Evolutionary conservation across 1,140 invertebrate species (phyloP).

Genomic region (Chelonus insularis): DNA sequence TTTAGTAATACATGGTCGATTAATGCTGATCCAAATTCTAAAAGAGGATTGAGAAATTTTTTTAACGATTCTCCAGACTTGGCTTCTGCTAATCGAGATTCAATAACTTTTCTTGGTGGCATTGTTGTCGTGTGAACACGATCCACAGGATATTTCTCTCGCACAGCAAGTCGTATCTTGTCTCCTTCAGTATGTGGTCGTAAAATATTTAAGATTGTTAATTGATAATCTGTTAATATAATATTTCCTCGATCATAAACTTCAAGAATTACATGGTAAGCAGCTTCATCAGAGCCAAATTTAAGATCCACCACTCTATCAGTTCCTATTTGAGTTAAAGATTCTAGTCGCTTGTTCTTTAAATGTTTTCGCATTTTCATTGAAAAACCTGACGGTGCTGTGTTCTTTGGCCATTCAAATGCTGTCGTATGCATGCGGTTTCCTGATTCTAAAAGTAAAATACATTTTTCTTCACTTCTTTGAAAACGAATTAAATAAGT

Average conservation of each 20-base stretch:
- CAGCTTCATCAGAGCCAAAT: conserved; percentile 92
- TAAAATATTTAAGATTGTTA: conserved; percentile 91
- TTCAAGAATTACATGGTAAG: conserved; percentile 96
- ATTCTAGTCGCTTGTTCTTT: conserved; percentile 92
- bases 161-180: conserved; percentile 70
- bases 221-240: conserved; percentile 88
- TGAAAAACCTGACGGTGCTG: conserved; percentile 91
- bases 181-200: conserved; percentile 92
- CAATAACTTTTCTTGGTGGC: conserved; percentile 62
- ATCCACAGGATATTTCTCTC: conserved; percentile 86
- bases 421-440: conserved; percentile 90
- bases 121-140: conserved; percentile 68
- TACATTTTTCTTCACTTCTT: conserved; percentile 78
- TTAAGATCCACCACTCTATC: conserved; percentile 91
- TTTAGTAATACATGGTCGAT: conserved; percentile 85
- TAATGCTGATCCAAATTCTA: conserved; percentile 86
- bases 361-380: conserved; percentile 99
- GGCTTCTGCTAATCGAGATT: conserved; percentile 60
- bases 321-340: conserved; percentile 79
- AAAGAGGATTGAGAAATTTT: conserved; percentile 80
- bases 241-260: conserved; percentile 97
- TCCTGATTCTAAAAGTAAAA: conserved; percentile 93
- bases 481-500: conserved; percentile 93
- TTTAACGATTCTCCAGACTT: conserved; percentile 81
- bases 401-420: conserved; percentile 99